phyloP scores from a whole-genome alignment of 1,140 invertebrate genomes.

The Plectrocnemia conspersa region DNA sequence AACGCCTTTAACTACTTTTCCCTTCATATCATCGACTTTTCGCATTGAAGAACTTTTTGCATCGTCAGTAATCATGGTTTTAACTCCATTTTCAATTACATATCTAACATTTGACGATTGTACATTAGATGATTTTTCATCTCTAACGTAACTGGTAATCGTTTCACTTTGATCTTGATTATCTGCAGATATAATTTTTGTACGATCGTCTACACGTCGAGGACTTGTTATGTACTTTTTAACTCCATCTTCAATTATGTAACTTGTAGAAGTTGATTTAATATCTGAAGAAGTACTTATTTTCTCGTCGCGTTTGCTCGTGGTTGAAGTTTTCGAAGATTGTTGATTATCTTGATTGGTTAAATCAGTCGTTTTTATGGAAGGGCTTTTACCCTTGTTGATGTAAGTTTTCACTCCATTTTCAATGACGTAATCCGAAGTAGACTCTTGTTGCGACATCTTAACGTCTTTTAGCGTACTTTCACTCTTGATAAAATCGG shows the following conservation, averaged over 20 bases:
- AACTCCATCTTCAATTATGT: neutral
- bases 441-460: neutral
- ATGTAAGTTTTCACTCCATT: slow-evolving; percentile 11
- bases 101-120: slow-evolving; percentile 24
- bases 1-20: no score
- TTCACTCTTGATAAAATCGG: no score
- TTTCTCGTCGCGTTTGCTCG: no score
- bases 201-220: neutral
- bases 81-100: slow-evolving; percentile 29
- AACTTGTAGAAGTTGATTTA: neutral
- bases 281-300: no score
- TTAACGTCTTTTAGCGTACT: no score
- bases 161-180: neutral
- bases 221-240: slow-evolving; percentile 9
- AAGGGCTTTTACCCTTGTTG: slow-evolving; percentile 6
- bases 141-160: neutral
- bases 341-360: neutral
- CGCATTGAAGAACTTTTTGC: no score
- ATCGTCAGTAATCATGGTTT: slow-evolving; percentile 11
- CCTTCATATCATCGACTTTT: no score
- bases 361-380: slow-evolving; percentile 6
- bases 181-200: neutral
- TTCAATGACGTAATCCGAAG: slow-evolving; percentile 13
- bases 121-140: slow-evolving; percentile 3
- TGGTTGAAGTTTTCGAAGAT: no score